phyloP scores from a whole-genome alignment of 2,797 vertebrate species.

The Orestias chungarensis region DNA sequence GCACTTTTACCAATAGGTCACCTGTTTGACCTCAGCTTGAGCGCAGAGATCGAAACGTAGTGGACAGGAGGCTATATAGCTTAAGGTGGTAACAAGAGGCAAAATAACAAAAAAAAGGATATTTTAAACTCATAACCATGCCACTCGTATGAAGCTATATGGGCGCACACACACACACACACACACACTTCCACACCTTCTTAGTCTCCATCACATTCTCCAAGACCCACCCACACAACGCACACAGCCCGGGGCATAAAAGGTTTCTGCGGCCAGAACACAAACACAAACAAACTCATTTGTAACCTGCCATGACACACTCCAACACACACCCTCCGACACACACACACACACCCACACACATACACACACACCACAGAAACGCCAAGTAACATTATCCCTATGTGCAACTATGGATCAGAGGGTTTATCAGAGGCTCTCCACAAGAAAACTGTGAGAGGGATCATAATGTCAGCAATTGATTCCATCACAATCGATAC shows the following conservation, averaged over 20 bases:
- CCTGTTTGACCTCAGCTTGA: conserved; percentile 69
- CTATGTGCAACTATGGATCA: conserved; percentile 64
- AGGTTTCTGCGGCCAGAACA: conserved; percentile 75
- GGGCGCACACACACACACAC: conserved; percentile 23
- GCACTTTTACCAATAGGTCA: conserved; percentile 81
- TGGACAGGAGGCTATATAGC: conserved; percentile 66
- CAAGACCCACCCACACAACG: conserved; percentile 77
- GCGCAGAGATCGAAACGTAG: conserved; percentile 65
- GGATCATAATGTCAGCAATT: conserved; percentile 72
- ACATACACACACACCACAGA: conserved; percentile 29
- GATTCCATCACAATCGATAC: conserved; percentile 64
- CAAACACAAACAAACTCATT: conserved; percentile 81
- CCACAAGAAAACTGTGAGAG: conserved; percentile 55
- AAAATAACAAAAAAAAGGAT: conserved; percentile 60
- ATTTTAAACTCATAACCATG: conserved; percentile 53
- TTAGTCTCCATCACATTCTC: conserved; percentile 69
- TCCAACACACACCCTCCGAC: conserved; percentile 43
- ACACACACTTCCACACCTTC: conserved; percentile 36
- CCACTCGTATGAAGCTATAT: conserved; percentile 55
- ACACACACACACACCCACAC: conserved; percentile 31
- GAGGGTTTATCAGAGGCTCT: conserved; percentile 70
- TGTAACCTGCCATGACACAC: conserved; percentile 75
- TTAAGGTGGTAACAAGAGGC: conserved; percentile 56
- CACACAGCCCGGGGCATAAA: conserved; percentile 75
- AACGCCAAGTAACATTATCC: conserved; percentile 67